Percentiles rank a stretch among this genome's conserved stretches.
phyloP scores from a whole-genome alignment of 1,140 invertebrate genomes.

The Hetaerina americana region DNA sequence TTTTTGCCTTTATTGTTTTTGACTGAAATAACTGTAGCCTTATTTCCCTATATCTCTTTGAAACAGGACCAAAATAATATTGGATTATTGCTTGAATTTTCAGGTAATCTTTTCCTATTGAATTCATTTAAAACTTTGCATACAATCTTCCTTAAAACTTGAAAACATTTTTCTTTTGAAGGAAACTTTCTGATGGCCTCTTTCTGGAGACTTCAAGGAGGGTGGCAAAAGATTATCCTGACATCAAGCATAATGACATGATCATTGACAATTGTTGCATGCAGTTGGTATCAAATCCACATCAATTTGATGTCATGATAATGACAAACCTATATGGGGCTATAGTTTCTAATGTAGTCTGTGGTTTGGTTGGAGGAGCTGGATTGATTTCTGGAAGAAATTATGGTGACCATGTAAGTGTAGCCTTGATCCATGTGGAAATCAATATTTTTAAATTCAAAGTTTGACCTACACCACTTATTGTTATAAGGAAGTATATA shows the following conservation, averaged over 20 bases:
- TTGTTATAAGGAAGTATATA: too few relatives aligned
- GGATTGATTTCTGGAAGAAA: slow-evolving; percentile 91
- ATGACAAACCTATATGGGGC: slow-evolving; percentile 98
- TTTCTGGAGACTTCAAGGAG: slow-evolving; percentile 80
- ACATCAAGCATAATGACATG: slow-evolving; percentile 91
- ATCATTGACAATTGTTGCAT: slow-evolving; percentile 96
- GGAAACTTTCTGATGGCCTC: slow-evolving; percentile 90
- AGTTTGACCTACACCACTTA: too few relatives aligned
- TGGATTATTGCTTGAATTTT: too few relatives aligned
- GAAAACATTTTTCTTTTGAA: slow-evolving; percentile 30
- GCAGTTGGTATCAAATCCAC: slow-evolving; percentile 92
- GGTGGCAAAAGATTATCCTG: slow-evolving; percentile 86
- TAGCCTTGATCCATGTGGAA: too few relatives aligned
- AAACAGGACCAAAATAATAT: too few relatives aligned
- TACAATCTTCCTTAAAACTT: too few relatives aligned
- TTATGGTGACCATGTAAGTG: slow-evolving; percentile 84
- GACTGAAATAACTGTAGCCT: too few relatives aligned
- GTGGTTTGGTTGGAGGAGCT: slow-evolving; percentile 91
- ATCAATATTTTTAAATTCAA: too few relatives aligned
- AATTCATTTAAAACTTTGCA: too few relatives aligned
- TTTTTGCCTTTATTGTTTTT: too few relatives aligned
- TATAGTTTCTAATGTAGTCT: slow-evolving; percentile 94
- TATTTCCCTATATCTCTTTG: too few relatives aligned
- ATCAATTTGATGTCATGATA: slow-evolving; percentile 98
- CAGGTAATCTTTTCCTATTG: too few relatives aligned